Conservation (phyloP, 2,797 vertebrate genomes). For the Enteromius argenteus region DNA sequence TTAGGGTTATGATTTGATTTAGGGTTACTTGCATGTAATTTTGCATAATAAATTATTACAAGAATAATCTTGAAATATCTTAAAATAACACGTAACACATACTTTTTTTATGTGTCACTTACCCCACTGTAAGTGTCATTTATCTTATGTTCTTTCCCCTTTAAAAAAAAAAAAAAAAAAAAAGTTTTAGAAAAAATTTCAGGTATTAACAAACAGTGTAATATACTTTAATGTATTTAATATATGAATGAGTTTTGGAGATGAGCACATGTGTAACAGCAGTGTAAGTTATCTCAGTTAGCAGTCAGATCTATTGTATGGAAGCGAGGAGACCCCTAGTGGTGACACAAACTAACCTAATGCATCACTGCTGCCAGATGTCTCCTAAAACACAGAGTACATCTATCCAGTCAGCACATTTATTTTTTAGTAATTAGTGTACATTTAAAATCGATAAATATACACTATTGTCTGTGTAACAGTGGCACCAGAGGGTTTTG, state of each 20-base stretch:
- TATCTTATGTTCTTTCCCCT: background rate
- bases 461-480: too few species aligned
- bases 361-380: background rate
- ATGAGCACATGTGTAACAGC: background rate
- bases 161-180: background rate
- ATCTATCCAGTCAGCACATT: background rate
- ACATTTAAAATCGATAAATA: background rate
- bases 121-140: background rate
- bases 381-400: background rate
- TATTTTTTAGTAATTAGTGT: background rate
- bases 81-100: background rate
- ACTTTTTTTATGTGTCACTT: background rate
- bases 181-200: background rate
- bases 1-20: background rate
- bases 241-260: background rate
- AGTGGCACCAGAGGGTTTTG: background rate
- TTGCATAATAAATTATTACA: background rate
- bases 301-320: slow-evolving; percentile 33
- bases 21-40: background rate
- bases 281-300: background rate
- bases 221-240: background rate
- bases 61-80: background rate
- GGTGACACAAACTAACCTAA: slow-evolving; percentile 31
- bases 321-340: slow-evolving; percentile 62
- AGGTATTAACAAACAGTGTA: background rate